A percentile compares a stretch with the other conserved stretches of the same genome.
Conservation (phyloP, 30 jellyfish, hydroid and myxozoan species). For the Aurelia aurita complex sp. Pacific region DNA sequence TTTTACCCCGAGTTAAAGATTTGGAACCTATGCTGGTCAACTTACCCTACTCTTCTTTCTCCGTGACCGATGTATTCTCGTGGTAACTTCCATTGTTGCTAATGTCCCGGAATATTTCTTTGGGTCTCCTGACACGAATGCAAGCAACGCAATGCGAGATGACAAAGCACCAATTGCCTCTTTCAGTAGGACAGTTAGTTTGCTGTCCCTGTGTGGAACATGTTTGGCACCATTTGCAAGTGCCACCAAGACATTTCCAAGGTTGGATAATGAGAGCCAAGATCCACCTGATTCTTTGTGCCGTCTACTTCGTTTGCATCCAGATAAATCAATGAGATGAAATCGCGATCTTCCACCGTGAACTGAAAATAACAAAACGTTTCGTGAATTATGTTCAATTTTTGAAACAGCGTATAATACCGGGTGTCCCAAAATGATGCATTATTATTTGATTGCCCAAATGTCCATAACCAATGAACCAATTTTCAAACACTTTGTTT, state of each 20-base stretch:
- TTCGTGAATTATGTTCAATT: no score
- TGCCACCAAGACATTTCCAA: slow-evolving; percentile 90
- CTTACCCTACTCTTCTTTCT: slow-evolving; percentile 84
- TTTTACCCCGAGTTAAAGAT: no score
- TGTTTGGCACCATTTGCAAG: slow-evolving; percentile 95
- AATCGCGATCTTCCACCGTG: slow-evolving; percentile 97
- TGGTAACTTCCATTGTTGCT: slow-evolving; percentile 86
- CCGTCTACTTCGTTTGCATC: slow-evolving; percentile 78
- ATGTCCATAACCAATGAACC: no score
- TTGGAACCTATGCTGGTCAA: neutral
- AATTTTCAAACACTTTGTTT: no score
- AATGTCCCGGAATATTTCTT: slow-evolving; percentile 76
- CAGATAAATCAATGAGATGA: slow-evolving; percentile 91
- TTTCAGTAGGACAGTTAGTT: slow-evolving; percentile 78
- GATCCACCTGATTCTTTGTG: slow-evolving; percentile 72
- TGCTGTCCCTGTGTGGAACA: slow-evolving; percentile 93
- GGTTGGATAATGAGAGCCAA: slow-evolving; percentile 88
- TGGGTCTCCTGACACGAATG: slow-evolving; percentile 90
- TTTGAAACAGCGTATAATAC: no score
- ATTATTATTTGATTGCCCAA: no score
- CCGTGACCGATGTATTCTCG: slow-evolving; percentile 91
- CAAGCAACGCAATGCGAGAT: slow-evolving; percentile 77
- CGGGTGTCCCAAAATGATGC: no score
- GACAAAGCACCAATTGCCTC: slow-evolving; percentile 95
- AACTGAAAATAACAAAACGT: slow-evolving; percentile 38